Evolutionary conservation across 2,797 vertebrate genomes (phyloP).

Genomic region (Benthosema pterotum): DNA sequence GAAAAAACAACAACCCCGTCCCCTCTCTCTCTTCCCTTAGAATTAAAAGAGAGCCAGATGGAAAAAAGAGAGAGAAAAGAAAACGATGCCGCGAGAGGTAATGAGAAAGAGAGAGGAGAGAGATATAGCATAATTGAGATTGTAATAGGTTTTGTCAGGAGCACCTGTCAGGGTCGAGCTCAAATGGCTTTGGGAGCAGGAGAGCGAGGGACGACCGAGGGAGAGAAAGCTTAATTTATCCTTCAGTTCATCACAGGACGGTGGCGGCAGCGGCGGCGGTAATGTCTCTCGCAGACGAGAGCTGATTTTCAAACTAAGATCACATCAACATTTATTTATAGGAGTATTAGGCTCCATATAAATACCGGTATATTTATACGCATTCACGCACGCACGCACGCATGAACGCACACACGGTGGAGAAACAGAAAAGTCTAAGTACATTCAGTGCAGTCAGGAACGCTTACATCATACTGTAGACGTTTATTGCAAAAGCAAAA

Average conservation of each 20-base stretch:
- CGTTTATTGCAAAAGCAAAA: no score
- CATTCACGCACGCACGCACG: slow-evolving; percentile 24
- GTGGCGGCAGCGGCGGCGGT: no score
- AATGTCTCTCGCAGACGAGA: no score
- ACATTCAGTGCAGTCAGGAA: no score
- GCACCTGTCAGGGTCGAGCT: slow-evolving; percentile 77
- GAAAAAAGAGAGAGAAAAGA: slow-evolving; percentile 37
- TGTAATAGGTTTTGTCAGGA: slow-evolving; percentile 82
- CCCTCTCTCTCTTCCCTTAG: no score
- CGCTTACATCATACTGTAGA: no score
- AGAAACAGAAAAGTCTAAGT: no score
- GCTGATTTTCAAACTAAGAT: no score
- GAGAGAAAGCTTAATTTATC: slow-evolving; percentile 10
- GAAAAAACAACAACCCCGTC: no score
- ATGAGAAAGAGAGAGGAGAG: slow-evolving; percentile 38
- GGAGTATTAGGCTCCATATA: no score
- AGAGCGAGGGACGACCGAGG: slow-evolving; percentile 50
- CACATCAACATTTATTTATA: no score
- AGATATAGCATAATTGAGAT: slow-evolving; percentile 73
- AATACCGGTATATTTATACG: slow-evolving; percentile 52
- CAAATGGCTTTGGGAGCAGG: slow-evolving; percentile 45
- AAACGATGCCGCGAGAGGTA: slow-evolving; percentile 22
- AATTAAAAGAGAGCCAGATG: not conserved
- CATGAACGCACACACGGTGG: slow-evolving; percentile 33
- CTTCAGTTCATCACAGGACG: no score